Conservation (phyloP, 2,113 vertebrate species). For the Microcebus tavaratra region DNA sequence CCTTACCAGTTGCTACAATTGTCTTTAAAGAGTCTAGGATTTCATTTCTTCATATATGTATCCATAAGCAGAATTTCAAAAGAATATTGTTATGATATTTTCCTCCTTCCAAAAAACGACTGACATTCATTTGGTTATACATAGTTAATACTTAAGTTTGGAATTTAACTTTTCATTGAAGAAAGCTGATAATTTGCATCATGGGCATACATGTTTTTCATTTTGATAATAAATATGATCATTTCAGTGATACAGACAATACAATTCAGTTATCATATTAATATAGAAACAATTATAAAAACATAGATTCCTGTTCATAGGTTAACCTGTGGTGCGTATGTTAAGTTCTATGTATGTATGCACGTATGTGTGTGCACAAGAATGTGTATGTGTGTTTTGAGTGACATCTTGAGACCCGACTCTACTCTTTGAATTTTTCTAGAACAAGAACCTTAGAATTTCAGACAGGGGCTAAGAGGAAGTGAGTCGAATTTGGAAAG, state of each 20-base stretch:
- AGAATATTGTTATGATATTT: neutral
- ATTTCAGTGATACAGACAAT: neutral
- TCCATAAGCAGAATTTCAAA: neutral
- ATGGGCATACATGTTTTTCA: neutral
- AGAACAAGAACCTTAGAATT: neutral
- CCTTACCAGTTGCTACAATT: neutral
- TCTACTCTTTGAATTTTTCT: neutral
- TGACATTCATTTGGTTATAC: neutral
- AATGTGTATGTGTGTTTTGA: neutral
- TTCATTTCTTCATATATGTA: neutral
- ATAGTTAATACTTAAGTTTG: neutral
- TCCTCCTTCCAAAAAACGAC: neutral
- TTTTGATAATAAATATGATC: neutral
- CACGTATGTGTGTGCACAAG: neutral
- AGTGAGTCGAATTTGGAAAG: neutral
- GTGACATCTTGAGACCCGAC: neutral
- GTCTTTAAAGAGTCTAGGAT: neutral
- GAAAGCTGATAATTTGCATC: neutral
- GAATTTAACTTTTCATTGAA: neutral
- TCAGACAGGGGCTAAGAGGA: neutral
- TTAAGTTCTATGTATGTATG: neutral
- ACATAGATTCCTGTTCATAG: neutral
- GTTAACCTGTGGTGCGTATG: neutral
- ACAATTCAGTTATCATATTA: neutral
- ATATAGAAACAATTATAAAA: neutral